phyloP scores from a whole-genome alignment of 2,888 invertebrate species.

The Cheilosia urbana region DNA sequence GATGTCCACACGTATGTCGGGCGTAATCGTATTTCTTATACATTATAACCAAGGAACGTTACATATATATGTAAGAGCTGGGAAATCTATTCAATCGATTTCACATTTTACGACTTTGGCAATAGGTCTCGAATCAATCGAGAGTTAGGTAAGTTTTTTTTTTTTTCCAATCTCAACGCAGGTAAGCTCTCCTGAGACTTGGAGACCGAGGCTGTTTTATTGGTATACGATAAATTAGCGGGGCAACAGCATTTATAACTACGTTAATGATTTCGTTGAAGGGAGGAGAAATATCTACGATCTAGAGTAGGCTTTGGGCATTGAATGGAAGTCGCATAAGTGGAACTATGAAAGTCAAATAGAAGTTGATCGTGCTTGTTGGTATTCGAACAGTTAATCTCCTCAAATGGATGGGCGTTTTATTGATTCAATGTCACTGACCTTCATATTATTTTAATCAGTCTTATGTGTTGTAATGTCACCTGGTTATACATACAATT shows the following conservation, averaged over 20 bases:
- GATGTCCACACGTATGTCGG: conserved; percentile 75
- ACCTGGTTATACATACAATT: background rate
- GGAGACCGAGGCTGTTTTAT: conserved; percentile 11
- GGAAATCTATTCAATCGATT: conserved; percentile 71
- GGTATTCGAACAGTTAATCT: background rate
- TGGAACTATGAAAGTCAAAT: conserved; percentile 11
- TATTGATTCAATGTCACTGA: conserved; percentile 22
- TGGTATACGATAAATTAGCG: conserved; percentile 56
- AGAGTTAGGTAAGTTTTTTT: background rate
- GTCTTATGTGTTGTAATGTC: background rate
- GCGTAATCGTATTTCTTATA: conserved; percentile 68
- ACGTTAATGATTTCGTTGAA: conserved; percentile 57
- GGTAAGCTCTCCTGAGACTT: conserved; percentile 9
- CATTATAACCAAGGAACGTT: conserved; percentile 46
- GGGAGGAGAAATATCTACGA: conserved; percentile 31
- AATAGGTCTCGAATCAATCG: conserved; percentile 71
- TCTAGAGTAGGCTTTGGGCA: background rate
- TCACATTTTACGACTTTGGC: conserved; percentile 72
- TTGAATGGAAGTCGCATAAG: conserved; percentile 11
- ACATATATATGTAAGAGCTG: conserved; percentile 36
- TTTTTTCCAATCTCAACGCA: background rate
- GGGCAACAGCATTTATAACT: conserved; percentile 50
- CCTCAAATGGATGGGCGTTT: background rate
- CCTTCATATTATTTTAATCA: background rate
- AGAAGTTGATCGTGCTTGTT: background rate